Conservation (phyloP, 2,797 vertebrate species). For the Sorex maritimensis region DNA sequence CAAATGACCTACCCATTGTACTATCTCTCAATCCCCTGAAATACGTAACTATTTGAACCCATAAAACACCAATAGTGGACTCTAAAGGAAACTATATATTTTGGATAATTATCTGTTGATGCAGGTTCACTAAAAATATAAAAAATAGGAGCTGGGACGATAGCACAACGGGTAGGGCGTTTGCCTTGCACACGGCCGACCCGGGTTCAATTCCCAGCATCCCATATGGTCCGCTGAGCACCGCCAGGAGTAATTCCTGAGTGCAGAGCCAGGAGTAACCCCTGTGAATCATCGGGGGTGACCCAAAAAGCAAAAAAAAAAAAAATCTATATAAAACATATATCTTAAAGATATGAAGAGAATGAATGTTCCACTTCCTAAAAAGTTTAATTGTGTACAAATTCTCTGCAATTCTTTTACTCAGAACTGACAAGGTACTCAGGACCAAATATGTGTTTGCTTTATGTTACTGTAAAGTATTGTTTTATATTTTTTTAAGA, state of each 20-base stretch:
- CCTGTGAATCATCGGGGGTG: too few species aligned
- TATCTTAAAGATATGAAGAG: neutral
- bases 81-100: neutral
- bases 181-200: too few species aligned
- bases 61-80: neutral
- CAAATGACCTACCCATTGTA: too few species aligned
- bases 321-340: neutral
- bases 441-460: neutral
- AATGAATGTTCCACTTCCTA: neutral
- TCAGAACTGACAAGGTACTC: neutral
- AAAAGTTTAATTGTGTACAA: neutral
- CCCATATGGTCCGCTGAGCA: too few species aligned
- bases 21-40: neutral
- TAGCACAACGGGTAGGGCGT: too few species aligned
- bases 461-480: neutral
- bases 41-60: neutral
- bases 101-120: neutral
- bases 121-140: constrained; percentile 13
- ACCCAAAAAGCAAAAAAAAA: neutral
- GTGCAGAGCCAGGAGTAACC: too few species aligned
- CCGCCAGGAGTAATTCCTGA: too few species aligned
- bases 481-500: constrained; percentile 5
- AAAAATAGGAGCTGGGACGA: neutral
- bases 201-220: too few species aligned
- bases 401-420: neutral